Base-by-base conservation (phyloP, 37 sponge, comb jelly and placozoan species). In the Oopsacas minuta region DNA sequence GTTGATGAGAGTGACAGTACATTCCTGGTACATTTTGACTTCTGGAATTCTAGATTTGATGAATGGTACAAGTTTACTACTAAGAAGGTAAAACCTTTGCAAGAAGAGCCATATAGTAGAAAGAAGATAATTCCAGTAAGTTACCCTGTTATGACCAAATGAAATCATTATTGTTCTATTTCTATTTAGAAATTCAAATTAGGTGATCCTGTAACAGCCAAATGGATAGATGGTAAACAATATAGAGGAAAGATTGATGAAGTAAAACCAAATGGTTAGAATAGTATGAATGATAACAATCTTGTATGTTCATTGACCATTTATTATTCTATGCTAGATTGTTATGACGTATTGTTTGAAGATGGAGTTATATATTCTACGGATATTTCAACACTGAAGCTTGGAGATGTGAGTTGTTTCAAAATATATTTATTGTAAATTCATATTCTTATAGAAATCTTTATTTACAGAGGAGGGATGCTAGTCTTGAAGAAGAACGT, bases 1-100 rank as follows among this genome's bases (percentile, higher is more conserved):
- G 75, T 61, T 3, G 75, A 61, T 61, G 75, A n/a, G 75, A 61
- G 28, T 61, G 75, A 61, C 28, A 61, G 30, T 61, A 61, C 75
- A 3, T 61, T 61, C 22, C 22, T 61, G 20, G 75, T 61, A 12
- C 75, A 61, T n/a, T 61, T 61, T n/a, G 75, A 61, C 30, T 61
- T 61, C 22, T 61, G 75, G 75, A 61, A 61, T 61, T 61, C 75
- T 20, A 10, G 75, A 3, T 61, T 61, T 12, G 75, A 61, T 61
- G 75, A 61, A n/a, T 61, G 75, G 75, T 61, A 61, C 22, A 61
- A 61, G 22, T 61, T 61, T n/a, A 61, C 75, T 32, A 61, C 75
- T 10, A 61, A 61, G 75, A 61, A 61, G 28, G 75, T 61, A 32
- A 61, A 61, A 12, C 75, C 75, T 61, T 3, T 61, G 20, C 32